Percentiles rank a stretch among this genome's conserved stretches.
Evolutionary conservation across 2,888 invertebrate genomes (phyloP).

Genomic region (Pachycephus smyrnensis): DNA sequence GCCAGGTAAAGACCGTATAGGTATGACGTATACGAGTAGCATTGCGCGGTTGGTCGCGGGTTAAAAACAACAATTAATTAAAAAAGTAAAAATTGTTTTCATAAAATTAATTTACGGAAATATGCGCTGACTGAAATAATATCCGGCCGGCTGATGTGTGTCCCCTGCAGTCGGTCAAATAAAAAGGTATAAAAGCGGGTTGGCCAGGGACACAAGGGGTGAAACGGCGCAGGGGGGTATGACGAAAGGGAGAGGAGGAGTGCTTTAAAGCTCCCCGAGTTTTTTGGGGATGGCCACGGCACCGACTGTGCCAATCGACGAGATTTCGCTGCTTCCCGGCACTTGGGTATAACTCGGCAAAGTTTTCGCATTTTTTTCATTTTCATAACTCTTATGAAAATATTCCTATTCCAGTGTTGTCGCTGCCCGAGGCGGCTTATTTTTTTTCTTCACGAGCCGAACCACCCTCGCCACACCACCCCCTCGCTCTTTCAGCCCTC

Average conservation of each 20-base stretch:
- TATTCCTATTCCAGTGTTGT: conserved; percentile 56
- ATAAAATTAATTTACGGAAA: conserved; percentile 66
- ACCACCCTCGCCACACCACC: conserved; percentile 6
- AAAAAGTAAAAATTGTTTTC: conserved; percentile 67
- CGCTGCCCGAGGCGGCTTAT: conserved; percentile 21
- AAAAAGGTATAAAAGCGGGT: conserved; percentile 31
- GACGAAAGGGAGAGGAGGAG: neutral
- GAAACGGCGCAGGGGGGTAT: conserved; percentile 16
- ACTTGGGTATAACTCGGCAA: conserved; percentile 35
- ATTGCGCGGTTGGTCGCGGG: conserved; percentile 10
- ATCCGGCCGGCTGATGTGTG: conserved; percentile 61
- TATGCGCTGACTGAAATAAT: conserved; percentile 66
- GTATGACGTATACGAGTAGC: neutral
- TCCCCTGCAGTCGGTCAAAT: conserved; percentile 38
- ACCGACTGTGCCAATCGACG: neutral
- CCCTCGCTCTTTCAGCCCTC: conserved; percentile 25
- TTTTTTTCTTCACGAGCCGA: conserved; percentile 23
- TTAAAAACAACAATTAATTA: conserved; percentile 60
- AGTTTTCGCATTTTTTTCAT: conserved; percentile 63
- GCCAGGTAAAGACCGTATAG: neutral
- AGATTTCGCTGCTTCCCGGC: neutral
- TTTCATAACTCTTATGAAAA: conserved; percentile 61
- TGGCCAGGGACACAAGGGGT: neutral
- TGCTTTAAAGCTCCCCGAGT: neutral
- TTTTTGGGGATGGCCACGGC: neutral